Conservation (phyloP, 2,797 vertebrate genomes). For the Hirundo rustica region DNA sequence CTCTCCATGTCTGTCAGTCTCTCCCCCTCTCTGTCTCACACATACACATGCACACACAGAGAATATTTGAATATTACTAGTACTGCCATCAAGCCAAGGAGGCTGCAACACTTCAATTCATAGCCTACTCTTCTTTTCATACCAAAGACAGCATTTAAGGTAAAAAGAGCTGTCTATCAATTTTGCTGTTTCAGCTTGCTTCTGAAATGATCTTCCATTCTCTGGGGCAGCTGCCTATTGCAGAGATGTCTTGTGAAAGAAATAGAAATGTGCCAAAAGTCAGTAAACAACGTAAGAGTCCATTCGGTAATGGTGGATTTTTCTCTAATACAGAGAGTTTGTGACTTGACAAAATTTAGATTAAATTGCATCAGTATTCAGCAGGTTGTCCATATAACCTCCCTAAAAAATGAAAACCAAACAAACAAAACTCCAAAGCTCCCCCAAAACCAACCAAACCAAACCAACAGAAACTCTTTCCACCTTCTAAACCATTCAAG, state of each 20-base stretch:
- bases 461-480: not conserved
- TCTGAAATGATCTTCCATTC: not conserved
- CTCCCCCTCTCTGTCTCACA: not conserved
- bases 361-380: not conserved
- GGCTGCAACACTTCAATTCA: not conserved
- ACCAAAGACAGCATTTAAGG: not conserved
- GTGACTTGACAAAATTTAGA: not conserved
- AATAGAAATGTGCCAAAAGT: not conserved
- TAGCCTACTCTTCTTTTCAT: not conserved
- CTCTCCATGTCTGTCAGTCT: not conserved
- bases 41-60: accelerated
- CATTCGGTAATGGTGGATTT: not conserved
- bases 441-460: not conserved
- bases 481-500: not conserved
- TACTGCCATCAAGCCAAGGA: not conserved
- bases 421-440: not conserved
- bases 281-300: not conserved
- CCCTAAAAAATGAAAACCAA: not conserved
- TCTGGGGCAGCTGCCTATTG: not conserved
- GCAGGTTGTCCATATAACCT: not conserved
- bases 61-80: not conserved
- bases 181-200: not conserved
- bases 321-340: not conserved
- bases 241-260: not conserved
- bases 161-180: not conserved